Evolutionary conservation across 1,140 invertebrate genomes (phyloP).

Genomic region (Antheraea pernyi): DNA sequence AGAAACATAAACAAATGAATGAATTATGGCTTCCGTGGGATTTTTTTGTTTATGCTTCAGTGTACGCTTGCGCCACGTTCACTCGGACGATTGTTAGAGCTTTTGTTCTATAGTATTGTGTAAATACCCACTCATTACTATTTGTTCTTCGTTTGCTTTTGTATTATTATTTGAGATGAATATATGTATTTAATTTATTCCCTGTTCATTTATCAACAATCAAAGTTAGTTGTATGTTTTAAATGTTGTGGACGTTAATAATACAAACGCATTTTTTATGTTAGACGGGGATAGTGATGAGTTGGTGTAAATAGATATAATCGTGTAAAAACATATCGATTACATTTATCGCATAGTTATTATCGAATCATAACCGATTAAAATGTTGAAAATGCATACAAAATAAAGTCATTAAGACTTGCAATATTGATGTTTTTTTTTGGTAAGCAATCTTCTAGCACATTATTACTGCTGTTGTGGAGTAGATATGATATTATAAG

Average conservation of each 20-base stretch:
- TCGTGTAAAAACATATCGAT: background rate
- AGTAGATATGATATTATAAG: too few relatives aligned
- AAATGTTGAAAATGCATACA: too few relatives aligned
- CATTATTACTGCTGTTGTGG: too few relatives aligned
- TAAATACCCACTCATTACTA: slow-evolving; percentile 1
- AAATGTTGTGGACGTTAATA: background rate
- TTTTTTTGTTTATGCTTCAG: slow-evolving; percentile 11
- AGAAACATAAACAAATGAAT: slow-evolving; percentile 37
- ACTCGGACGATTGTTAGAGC: slow-evolving; percentile 16
- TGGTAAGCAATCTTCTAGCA: too few relatives aligned
- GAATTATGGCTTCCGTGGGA: slow-evolving; percentile 47
- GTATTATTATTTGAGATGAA: background rate
- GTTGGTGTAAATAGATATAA: background rate
- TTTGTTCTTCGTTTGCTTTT: background rate
- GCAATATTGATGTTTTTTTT: too few relatives aligned
- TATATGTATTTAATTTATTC: background rate
- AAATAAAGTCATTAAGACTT: too few relatives aligned
- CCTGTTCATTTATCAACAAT: background rate
- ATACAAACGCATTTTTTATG: background rate
- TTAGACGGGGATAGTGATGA: background rate
- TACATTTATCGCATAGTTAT: too few relatives aligned
- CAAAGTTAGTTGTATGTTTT: background rate
- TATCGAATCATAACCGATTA: background rate
- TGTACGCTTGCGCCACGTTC: slow-evolving; percentile 22
- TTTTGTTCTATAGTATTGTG: background rate